These are phyloP conservation scores for Erpetoichthys calabaricus DNA, from an alignment of 2,797 vertebrate species.

Conservation along the genomic window DNA sequence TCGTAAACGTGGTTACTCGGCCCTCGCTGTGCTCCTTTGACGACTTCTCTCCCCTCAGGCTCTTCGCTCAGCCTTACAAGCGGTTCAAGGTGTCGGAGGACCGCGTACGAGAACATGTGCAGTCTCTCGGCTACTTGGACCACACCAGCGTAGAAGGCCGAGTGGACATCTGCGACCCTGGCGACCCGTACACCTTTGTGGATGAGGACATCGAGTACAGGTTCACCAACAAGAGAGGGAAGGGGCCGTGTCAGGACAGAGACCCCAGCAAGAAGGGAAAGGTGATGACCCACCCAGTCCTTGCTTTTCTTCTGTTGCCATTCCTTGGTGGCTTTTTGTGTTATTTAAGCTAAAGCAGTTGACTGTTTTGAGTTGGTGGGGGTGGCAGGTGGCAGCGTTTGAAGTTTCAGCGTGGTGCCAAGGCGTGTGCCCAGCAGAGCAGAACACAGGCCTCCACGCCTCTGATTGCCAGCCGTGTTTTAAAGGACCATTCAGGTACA, in stretches of 20 bases:
- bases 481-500: too few species aligned
- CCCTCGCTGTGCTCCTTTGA: too few species aligned
- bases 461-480: too few species aligned
- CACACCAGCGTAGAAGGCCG: slow-evolving; percentile 60
- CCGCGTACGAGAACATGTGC: slow-evolving; percentile 51
- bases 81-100: slow-evolving; percentile 86
- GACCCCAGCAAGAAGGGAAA: slow-evolving; percentile 72
- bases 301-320: slow-evolving; percentile 1
- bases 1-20: too few species aligned
- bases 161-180: slow-evolving; percentile 62
- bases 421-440: too few species aligned
- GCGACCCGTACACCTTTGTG: slow-evolving; percentile 89
- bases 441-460: too few species aligned
- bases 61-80: slow-evolving; percentile 77
- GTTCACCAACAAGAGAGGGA: slow-evolving; percentile 82
- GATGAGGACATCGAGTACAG: slow-evolving; percentile 92
- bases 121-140: slow-evolving; percentile 57
- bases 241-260: slow-evolving; percentile 57
- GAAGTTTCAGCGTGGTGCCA: too few species aligned
- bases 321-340: background rate
- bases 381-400: too few species aligned
- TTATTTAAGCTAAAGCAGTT: slow-evolving; percentile 17
- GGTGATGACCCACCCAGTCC: slow-evolving; percentile 36
- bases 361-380: too few species aligned
- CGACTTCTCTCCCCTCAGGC: slow-evolving; percentile 39